These are phyloP conservation scores for Monopis laevigella DNA, from an alignment of 2,888 invertebrate species.

Conservation along the genomic window DNA sequence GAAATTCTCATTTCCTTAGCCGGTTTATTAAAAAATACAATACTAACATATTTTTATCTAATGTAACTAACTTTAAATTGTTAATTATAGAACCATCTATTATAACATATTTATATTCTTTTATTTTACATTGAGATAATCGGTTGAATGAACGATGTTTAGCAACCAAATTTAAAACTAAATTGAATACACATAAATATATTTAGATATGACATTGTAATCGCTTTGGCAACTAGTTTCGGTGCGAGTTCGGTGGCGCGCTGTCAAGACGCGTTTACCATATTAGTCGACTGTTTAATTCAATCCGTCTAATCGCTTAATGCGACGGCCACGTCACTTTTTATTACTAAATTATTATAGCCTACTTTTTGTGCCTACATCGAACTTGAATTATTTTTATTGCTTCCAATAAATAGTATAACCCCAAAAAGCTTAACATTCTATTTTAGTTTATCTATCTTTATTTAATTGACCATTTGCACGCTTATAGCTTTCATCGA, in stretches of 20 bases:
- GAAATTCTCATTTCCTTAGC: conserved; percentile 54
- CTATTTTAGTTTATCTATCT: not conserved
- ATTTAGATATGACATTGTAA: conserved; percentile 2
- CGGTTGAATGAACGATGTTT: no score
- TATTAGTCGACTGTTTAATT: conserved; percentile 19
- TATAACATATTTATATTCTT: no score
- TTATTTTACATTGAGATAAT: no score
- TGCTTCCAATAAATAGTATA: conserved; percentile 3
- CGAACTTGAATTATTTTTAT: conserved; percentile 8
- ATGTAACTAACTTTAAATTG: no score
- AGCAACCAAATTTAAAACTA: no score
- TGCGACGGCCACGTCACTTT: conserved; percentile 19
- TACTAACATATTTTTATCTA: no score
- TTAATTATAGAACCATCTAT: no score
- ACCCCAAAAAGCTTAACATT: not conserved
- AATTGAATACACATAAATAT: no score
- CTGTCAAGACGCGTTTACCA: conserved; percentile 23
- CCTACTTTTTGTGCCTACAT: conserved; percentile 6
- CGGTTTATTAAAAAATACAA: no score
- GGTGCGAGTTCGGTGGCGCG: conserved; percentile 13
- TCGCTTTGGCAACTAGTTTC: conserved; percentile 11
- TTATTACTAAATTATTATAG: conserved; percentile 14
- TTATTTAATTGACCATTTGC: conserved; percentile 4
- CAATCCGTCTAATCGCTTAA: conserved; percentile 16
- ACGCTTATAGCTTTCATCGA: not conserved